These are phyloP conservation scores for Adelphocoris suturalis DNA, from an alignment of 2,888 invertebrate species.

Conservation along the genomic window DNA sequence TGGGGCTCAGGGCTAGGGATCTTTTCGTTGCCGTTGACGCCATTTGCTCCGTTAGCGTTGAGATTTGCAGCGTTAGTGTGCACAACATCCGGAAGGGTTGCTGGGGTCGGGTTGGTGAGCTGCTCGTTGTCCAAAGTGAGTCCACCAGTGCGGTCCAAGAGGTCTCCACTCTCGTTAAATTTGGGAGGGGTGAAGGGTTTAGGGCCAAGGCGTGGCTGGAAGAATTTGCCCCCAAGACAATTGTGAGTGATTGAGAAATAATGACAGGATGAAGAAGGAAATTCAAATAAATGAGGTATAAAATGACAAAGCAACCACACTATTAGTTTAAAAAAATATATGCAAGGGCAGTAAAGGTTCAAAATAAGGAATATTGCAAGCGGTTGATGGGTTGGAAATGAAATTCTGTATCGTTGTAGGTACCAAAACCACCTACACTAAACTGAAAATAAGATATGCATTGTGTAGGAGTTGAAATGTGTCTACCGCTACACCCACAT, in stretches of 20 bases:
- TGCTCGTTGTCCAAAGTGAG: constrained; percentile 71
- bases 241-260: background rate
- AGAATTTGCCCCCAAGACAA: constrained; percentile 21
- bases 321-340: too few relatives aligned
- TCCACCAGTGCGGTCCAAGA: constrained; percentile 58
- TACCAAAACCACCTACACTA: too few relatives aligned
- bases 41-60: constrained; percentile 68
- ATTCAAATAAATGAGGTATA: background rate
- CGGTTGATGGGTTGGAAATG: too few relatives aligned
- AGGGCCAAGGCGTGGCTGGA: constrained; percentile 90
- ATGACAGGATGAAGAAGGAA: background rate
- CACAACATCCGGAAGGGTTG: constrained; percentile 66
- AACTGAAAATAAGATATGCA: too few relatives aligned
- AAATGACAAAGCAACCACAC: background rate
- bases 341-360: too few relatives aligned
- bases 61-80: constrained; percentile 67
- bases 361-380: too few relatives aligned
- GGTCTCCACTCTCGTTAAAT: constrained; percentile 74
- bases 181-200: constrained; percentile 90
- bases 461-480: too few relatives aligned
- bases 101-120: constrained; percentile 39
- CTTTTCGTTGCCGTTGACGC: constrained; percentile 72
- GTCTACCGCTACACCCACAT: too few relatives aligned
- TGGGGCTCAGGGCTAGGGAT: constrained; percentile 70
- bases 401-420: too few relatives aligned